Evolutionary conservation across 2,888 invertebrate species (phyloP).

Genomic region (Hydriomena furcata): DNA sequence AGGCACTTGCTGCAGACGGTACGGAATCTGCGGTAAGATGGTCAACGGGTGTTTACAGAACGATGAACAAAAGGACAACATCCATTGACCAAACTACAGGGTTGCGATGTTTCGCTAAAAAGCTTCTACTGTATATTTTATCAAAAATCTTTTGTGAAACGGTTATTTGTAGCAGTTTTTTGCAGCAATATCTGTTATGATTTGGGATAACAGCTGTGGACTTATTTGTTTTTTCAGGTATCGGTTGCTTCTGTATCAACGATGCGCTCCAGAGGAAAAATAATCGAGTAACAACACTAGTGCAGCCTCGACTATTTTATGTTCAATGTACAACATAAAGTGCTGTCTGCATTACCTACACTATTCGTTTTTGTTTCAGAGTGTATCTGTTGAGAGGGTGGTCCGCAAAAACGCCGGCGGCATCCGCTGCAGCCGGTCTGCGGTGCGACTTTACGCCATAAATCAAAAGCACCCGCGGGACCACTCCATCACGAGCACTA

Average conservation of each 20-base stretch:
- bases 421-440: slow-evolving; percentile 53
- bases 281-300: too few species aligned
- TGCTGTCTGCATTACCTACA: slow-evolving; percentile 27
- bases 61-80: background rate
- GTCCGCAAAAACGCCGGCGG: slow-evolving; percentile 69
- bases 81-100: too few species aligned
- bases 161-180: too few species aligned
- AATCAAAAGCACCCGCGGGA: slow-evolving; percentile 77
- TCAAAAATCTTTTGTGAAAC: too few species aligned
- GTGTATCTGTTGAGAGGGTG: slow-evolving; percentile 56
- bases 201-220: too few species aligned
- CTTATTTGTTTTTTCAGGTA: too few species aligned
- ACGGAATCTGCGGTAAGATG: background rate
- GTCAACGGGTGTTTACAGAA: background rate
- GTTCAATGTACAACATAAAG: slow-evolving; percentile 28
- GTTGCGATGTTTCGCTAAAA: too few species aligned
- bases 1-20: background rate
- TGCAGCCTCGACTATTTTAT: background rate
- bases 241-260: too few species aligned
- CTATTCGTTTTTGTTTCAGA: slow-evolving; percentile 51
- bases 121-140: too few species aligned
- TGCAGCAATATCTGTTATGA: too few species aligned
- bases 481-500: slow-evolving; percentile 44
- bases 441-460: slow-evolving; percentile 71
- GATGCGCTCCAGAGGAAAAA: too few species aligned